A percentile compares a stretch with the other conserved stretches of the same genome.
Conservation (phyloP, 2,888 invertebrate genomes). For the Tachina lurida region DNA sequence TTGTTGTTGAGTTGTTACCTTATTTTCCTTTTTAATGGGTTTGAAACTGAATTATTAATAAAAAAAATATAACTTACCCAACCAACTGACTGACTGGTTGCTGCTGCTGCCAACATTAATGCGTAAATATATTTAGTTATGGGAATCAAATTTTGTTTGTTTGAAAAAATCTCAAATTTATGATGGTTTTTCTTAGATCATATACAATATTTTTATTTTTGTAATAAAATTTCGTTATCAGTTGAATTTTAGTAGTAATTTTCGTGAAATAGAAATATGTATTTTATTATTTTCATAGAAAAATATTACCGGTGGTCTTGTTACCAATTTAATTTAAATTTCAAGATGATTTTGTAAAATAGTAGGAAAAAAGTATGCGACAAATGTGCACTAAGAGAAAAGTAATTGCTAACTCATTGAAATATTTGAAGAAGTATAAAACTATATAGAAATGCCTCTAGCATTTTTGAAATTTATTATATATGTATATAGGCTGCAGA, state of each 20-base stretch:
- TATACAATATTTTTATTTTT: slow-evolving; percentile 30
- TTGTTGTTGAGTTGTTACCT: slow-evolving; percentile 51
- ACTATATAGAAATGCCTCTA: too few relatives aligned
- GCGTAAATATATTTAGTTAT: slow-evolving; percentile 59
- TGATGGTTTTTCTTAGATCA: slow-evolving; percentile 31
- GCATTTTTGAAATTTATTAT: too few relatives aligned
- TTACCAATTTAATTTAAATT: slow-evolving; percentile 35
- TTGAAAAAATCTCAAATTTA: slow-evolving; percentile 58
- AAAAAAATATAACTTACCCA: slow-evolving; percentile 6
- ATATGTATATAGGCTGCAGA: too few relatives aligned
- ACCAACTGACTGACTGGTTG: neutral
- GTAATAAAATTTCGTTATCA: slow-evolving; percentile 61
- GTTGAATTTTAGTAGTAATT: slow-evolving; percentile 32
- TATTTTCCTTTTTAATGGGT: slow-evolving; percentile 48
- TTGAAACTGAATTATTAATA: slow-evolving; percentile 37
- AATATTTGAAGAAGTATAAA: too few relatives aligned
- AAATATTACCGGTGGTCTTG: slow-evolving; percentile 63
- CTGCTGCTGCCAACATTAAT: slow-evolving; percentile 23
- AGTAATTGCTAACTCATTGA: neutral
- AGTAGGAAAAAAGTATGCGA: neutral
- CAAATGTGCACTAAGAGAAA: slow-evolving; percentile 19
- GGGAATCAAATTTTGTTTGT: slow-evolving; percentile 66
- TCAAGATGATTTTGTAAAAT: slow-evolving; percentile 42
- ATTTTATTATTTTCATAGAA: slow-evolving; percentile 65
- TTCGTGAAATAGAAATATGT: slow-evolving; percentile 8